Conservation (phyloP, 2,113 vertebrate genomes). For the Crotalus viridis region DNA sequence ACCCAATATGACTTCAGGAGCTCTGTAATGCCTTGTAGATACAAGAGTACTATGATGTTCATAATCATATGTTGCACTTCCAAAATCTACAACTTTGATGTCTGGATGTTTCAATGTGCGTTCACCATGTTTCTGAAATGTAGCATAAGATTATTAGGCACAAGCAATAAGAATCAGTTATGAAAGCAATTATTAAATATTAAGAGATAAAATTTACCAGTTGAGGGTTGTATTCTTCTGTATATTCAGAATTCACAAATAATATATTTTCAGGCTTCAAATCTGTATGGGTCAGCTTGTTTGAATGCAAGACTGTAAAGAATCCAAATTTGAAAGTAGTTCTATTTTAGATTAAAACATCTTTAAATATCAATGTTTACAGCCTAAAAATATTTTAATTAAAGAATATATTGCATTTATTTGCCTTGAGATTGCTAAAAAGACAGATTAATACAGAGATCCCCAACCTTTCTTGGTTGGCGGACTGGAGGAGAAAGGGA, state of each 20-base stretch:
- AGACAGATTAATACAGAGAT: background rate
- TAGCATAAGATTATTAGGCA: background rate
- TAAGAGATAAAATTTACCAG: conserved; percentile 67
- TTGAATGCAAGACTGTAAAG: conserved; percentile 82
- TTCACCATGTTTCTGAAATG: conserved; percentile 81
- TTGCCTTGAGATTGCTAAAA: background rate
- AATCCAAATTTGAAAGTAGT: background rate
- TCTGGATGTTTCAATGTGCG: conserved; percentile 78
- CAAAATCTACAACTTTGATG: conserved; percentile 85
- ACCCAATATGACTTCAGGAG: conserved; percentile 89
- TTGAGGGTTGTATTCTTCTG: conserved; percentile 76
- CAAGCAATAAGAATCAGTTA: background rate
- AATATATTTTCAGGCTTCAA: conserved; percentile 92
- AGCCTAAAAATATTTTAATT: background rate
- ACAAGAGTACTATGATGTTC: conserved; percentile 84
- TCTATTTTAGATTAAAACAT: background rate
- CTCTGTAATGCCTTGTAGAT: conserved; percentile 84
- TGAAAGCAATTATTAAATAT: accelerated
- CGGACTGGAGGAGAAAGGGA: no score
- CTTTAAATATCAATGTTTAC: background rate
- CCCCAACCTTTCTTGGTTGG: no score
- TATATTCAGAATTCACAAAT: conserved; percentile 82
- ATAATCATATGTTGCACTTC: conserved; percentile 83
- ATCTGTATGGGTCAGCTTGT: conserved; percentile 89
- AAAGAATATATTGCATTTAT: background rate